Conservation (phyloP, 2,888 invertebrate genomes). For the Leptinotarsa peninsularis region DNA sequence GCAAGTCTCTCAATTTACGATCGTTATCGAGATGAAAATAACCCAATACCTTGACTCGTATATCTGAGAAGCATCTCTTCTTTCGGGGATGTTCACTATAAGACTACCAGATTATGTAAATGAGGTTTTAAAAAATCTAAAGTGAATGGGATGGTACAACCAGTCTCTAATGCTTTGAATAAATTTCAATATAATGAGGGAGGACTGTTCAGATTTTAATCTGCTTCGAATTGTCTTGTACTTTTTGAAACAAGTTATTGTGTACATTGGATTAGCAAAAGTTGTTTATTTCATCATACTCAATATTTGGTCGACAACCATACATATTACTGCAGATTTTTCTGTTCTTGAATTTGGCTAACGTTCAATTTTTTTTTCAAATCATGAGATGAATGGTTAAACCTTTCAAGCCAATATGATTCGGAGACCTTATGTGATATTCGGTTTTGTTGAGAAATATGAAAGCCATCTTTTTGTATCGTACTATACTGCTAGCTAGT, state of each 20-base stretch:
- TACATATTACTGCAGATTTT: neutral
- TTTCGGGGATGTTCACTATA: neutral
- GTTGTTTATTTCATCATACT: neutral
- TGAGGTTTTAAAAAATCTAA: neutral
- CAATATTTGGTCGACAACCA: neutral
- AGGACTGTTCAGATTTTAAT: neutral
- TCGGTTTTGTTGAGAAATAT: no score
- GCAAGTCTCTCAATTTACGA: neutral
- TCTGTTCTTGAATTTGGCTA: no score
- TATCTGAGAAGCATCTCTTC: neutral
- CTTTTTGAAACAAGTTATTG: neutral
- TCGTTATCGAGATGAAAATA: slow-evolving; percentile 8
- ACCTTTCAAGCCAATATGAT: no score
- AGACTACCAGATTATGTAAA: neutral
- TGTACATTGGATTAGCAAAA: neutral
- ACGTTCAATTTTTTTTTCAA: no score
- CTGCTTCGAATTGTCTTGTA: neutral
- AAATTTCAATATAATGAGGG: slow-evolving; percentile 1
- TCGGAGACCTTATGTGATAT: no score
- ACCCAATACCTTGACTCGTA: neutral
- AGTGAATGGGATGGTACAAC: neutral
- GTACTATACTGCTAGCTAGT: no score
- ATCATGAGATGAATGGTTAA: no score
- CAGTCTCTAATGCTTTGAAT: slow-evolving; percentile 10
- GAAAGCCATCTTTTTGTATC: no score